phyloP scores from a whole-genome alignment of 2,113 vertebrate genomes.

The Murina feae region DNA sequence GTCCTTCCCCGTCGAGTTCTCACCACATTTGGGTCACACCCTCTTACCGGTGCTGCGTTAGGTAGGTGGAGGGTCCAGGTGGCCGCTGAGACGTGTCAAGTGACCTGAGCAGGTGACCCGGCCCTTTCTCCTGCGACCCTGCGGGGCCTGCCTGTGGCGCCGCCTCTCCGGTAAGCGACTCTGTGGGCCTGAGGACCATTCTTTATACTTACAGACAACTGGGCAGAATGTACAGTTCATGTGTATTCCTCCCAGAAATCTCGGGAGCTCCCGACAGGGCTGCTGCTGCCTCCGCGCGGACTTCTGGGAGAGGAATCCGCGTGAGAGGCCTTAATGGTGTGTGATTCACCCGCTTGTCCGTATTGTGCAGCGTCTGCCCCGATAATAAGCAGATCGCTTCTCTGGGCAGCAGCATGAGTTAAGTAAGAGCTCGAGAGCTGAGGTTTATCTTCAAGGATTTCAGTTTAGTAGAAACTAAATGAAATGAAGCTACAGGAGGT shows the following conservation, averaged over 20 bases:
- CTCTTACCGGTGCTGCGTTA: background rate
- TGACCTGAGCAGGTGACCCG: background rate
- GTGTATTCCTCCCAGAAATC: background rate
- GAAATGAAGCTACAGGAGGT: background rate
- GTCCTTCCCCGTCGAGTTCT: background rate
- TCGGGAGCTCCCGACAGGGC: background rate
- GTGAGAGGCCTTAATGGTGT: background rate
- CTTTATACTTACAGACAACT: background rate
- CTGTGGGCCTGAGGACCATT: background rate
- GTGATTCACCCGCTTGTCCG: background rate
- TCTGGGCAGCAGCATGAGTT: background rate
- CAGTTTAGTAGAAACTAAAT: background rate
- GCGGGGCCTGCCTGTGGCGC: background rate
- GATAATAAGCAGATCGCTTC: background rate
- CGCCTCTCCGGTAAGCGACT: background rate
- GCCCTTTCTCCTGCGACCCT: background rate
- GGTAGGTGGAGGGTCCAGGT: background rate
- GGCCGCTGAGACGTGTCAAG: background rate
- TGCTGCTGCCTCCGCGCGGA: background rate
- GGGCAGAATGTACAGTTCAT: background rate
- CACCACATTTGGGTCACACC: background rate
- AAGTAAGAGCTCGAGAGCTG: background rate
- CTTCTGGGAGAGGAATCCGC: background rate
- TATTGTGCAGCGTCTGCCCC: background rate
- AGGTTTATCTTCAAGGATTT: background rate